Conservation (phyloP, 1,140 invertebrate genomes). For the Neuroterus valhalla region DNA sequence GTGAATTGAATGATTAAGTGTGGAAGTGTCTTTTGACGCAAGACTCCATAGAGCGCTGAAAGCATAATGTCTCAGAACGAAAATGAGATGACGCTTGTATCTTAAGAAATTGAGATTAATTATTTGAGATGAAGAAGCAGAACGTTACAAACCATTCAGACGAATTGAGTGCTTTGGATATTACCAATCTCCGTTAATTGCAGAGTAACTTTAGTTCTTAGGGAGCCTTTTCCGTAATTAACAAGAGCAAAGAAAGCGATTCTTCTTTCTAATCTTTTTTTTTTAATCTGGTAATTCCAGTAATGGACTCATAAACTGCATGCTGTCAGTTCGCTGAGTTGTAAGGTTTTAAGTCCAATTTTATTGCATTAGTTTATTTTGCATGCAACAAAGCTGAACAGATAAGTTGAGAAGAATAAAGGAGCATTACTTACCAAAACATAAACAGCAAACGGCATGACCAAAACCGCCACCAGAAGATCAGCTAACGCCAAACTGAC, state of each 20-base stretch:
- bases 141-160: neutral
- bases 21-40: neutral
- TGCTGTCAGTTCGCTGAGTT: too few species aligned
- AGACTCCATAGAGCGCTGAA: neutral
- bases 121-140: neutral
- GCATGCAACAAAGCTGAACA: too few species aligned
- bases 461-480: conserved; percentile 94
- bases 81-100: neutral
- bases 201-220: neutral
- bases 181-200: neutral
- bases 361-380: too few species aligned
- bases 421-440: conserved; percentile 76
- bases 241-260: too few species aligned
- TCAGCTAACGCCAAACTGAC: conserved; percentile 98
- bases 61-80: neutral
- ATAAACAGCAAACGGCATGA: conserved; percentile 99
- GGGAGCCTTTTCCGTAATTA: too few species aligned
- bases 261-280: too few species aligned
- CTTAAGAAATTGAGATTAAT: neutral
- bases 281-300: too few species aligned
- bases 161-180: neutral
- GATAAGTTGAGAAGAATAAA: neutral
- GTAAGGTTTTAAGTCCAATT: too few species aligned
- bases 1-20: neutral
- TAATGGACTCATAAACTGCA: too few species aligned